Percentiles rank a stretch among this genome's conserved stretches.
Evolutionary conservation across 2,113 vertebrate species (phyloP).

Genomic region (Platichthys stellatus): DNA sequence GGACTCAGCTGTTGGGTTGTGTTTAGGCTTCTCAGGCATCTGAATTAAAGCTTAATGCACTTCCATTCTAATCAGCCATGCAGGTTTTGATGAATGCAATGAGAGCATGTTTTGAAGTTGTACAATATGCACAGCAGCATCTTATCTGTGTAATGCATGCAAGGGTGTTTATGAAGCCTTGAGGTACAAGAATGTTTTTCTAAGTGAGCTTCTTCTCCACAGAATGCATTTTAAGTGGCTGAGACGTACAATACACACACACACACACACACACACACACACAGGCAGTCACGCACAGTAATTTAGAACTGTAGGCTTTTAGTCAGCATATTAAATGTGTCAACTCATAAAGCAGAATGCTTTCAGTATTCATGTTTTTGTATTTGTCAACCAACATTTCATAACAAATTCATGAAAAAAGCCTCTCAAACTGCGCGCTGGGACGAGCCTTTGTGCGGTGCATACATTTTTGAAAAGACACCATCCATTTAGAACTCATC

Average conservation of each 20-base stretch:
- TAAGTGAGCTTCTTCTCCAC: conserved; percentile 57
- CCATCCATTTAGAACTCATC: conserved; percentile 80
- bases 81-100: conserved; percentile 65
- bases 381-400: conserved; percentile 86
- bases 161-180: conserved; percentile 72
- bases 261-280: conserved; percentile 14
- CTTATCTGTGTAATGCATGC: conserved; percentile 74
- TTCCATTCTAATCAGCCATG: conserved; percentile 66
- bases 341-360: conserved; percentile 81
- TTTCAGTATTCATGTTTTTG: conserved; percentile 85
- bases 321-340: conserved; percentile 84
- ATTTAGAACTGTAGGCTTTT: conserved; percentile 79
- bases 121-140: conserved; percentile 62
- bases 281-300: conserved; percentile 37
- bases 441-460: conserved; percentile 70
- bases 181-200: conserved; percentile 67
- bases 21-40: conserved; percentile 56
- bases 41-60: conserved; percentile 77
- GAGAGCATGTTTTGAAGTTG: conserved; percentile 66
- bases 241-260: conserved; percentile 19
- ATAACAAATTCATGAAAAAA: conserved; percentile 85
- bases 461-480: conserved; percentile 84
- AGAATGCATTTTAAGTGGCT: conserved; percentile 66
- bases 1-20: conserved; percentile 46
- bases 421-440: conserved; percentile 74